Percentiles rank a stretch among this genome's conserved stretches.
phyloP scores from a whole-genome alignment of 53 echinoderm and acorn worm species.

The Mesocentrotus franciscanus region DNA sequence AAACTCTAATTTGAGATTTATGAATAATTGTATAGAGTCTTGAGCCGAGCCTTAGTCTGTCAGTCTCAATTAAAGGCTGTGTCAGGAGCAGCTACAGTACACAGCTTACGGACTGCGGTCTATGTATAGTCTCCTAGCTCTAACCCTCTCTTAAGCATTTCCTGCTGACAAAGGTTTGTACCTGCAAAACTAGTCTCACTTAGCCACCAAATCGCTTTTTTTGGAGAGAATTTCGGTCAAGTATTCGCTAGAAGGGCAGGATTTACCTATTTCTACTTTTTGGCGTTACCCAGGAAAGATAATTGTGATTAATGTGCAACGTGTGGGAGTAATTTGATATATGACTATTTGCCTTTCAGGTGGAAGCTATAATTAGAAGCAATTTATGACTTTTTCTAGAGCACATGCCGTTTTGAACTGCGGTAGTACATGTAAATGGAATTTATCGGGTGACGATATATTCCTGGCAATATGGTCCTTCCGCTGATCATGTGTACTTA shows the following conservation, averaged over 20 bases:
- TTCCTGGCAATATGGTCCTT: not conserved
- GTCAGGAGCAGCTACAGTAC: too few species aligned
- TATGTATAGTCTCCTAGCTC: too few species aligned
- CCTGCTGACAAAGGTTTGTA: not conserved
- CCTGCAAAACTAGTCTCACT: not conserved
- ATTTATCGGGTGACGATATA: not conserved
- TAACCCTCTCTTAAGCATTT: not conserved
- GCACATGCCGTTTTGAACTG: not conserved
- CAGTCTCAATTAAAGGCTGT: too few species aligned
- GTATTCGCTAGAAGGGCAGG: slow-evolving; percentile 3
- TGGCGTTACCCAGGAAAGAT: not conserved
- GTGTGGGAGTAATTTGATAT: slow-evolving; percentile 46
- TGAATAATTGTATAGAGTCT: too few species aligned
- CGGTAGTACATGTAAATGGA: not conserved
- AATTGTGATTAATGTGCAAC: slow-evolving; percentile 31
- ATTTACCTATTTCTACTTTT: not conserved
- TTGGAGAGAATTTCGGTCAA: not conserved
- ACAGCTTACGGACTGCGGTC: too few species aligned
- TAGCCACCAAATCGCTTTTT: not conserved
- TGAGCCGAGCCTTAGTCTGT: too few species aligned
- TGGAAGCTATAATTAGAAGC: slow-evolving; percentile 1
- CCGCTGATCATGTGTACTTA: not conserved
- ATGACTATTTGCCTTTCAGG: slow-evolving; percentile 31
- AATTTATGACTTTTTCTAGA: not conserved
- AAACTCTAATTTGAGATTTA: too few species aligned